Percentiles rank a stretch among this genome's conserved stretches.
These are phyloP conservation scores for Sitta carolinensis DNA, from an alignment of 2,797 vertebrate species.

Conservation along the genomic window DNA sequence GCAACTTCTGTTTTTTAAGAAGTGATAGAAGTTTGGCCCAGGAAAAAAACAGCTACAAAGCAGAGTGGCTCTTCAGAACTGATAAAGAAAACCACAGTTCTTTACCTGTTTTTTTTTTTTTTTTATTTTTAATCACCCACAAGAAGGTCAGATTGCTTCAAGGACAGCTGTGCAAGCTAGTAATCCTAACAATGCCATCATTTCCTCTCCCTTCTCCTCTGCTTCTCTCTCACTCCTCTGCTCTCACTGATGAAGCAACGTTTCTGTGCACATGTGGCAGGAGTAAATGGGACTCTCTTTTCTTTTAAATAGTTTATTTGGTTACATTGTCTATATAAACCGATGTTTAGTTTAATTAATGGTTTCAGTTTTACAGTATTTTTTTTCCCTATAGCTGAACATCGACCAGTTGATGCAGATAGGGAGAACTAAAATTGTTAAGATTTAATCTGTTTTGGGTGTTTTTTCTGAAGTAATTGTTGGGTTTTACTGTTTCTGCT, in stretches of 20 bases:
- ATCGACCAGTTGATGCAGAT: background rate
- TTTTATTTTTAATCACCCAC: background rate
- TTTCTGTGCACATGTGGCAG: background rate
- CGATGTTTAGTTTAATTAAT: background rate
- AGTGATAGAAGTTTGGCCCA: background rate
- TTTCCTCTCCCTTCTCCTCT: background rate
- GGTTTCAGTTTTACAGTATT: background rate
- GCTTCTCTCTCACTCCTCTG: background rate
- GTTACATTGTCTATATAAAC: background rate
- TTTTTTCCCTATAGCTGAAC: background rate
- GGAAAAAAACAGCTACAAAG: background rate
- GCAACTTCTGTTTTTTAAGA: background rate
- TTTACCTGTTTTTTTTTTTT: background rate
- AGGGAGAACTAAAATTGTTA: background rate
- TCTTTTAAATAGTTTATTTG: background rate
- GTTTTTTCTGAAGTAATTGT: background rate
- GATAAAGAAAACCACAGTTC: background rate
- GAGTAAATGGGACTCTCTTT: background rate
- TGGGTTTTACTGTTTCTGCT: background rate
- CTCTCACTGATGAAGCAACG: rapidly evolving
- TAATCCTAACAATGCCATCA: background rate
- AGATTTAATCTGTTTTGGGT: background rate
- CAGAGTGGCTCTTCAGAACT: background rate
- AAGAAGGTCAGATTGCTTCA: background rate
- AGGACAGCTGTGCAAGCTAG: background rate